Conservation (phyloP, 1,140 invertebrate species). For the Scaptodrosophila lebanonensis region DNA sequence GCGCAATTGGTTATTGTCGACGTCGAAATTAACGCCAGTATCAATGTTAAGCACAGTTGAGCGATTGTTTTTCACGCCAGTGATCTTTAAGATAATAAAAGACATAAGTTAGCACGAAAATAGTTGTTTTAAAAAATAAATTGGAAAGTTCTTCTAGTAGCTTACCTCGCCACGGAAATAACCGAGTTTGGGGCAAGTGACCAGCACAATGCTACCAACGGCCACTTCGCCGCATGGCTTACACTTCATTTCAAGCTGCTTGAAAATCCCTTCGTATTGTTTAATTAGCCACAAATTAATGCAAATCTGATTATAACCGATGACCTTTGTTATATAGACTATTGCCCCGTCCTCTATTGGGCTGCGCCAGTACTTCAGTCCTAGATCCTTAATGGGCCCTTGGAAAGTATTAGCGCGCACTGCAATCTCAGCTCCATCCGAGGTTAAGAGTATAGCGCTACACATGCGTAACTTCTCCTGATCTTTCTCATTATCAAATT, state of each 20-base stretch:
- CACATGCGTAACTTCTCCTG: slow-evolving; percentile 2
- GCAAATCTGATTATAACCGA: slow-evolving; percentile 25
- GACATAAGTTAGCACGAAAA: background rate
- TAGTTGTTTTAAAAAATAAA: background rate
- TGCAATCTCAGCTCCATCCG: slow-evolving; percentile 13
- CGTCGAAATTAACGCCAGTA: slow-evolving; percentile 13
- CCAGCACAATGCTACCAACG: slow-evolving; percentile 32
- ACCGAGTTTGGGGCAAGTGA: slow-evolving; percentile 6
- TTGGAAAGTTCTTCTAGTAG: background rate
- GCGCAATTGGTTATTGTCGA: slow-evolving; percentile 18
- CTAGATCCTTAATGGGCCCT: slow-evolving; percentile 21
- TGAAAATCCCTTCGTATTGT: slow-evolving; percentile 28
- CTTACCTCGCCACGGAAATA: slow-evolving; percentile 41
- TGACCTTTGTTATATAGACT: slow-evolving; percentile 36
- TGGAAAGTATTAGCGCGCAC: slow-evolving; percentile 21
- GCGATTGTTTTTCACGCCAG: background rate
- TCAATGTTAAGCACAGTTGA: slow-evolving; percentile 43
- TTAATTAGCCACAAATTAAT: slow-evolving; percentile 33
- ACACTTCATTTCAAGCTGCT: slow-evolving; percentile 24
- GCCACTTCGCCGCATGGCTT: slow-evolving; percentile 10
- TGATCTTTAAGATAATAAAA: slow-evolving; percentile 13
- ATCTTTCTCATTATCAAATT: background rate
- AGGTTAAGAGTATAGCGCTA: slow-evolving; percentile 5
- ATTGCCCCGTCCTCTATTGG: slow-evolving; percentile 3
- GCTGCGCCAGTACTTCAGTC: slow-evolving; percentile 37